phyloP scores from a whole-genome alignment of 1,140 invertebrate species.

The Popillia japonica region DNA sequence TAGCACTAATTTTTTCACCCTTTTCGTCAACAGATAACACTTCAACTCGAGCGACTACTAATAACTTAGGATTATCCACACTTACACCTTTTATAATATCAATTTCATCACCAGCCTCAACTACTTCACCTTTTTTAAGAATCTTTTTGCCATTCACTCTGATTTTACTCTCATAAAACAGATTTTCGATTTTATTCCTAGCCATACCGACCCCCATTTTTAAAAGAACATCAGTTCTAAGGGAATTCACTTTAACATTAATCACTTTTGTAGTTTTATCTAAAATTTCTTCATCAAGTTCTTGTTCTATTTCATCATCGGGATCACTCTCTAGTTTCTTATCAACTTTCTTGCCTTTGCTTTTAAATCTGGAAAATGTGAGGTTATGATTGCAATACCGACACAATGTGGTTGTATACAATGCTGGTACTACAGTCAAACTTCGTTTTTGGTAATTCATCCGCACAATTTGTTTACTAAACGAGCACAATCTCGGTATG shows the following conservation, averaged over 20 bases:
- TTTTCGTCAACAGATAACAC: conserved; percentile 62
- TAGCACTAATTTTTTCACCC: conserved; percentile 61
- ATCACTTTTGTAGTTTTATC: conserved; percentile 67
- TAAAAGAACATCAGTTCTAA: conserved; percentile 71
- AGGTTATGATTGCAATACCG: neutral
- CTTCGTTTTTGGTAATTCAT: neutral
- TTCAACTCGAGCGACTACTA: conserved; percentile 69
- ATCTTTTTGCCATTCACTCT: conserved; percentile 73
- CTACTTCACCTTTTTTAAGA: conserved; percentile 68
- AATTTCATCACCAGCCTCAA: conserved; percentile 70
- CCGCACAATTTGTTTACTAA: neutral
- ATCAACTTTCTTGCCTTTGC: conserved; percentile 42
- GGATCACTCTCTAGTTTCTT: conserved; percentile 41
- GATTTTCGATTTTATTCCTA: conserved; percentile 72
- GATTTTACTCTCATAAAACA: conserved; percentile 74
- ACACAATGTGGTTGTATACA: neutral
- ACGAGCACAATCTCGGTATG: neutral
- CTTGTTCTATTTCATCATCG: conserved; percentile 55
- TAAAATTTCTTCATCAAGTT: conserved; percentile 54
- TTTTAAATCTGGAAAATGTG: conserved; percentile 38
- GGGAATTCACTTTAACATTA: conserved; percentile 66
- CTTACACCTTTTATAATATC: conserved; percentile 69
- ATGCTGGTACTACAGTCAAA: neutral
- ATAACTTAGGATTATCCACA: conserved; percentile 67
- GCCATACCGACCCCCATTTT: conserved; percentile 73